A percentile compares a stretch with the other conserved stretches of the same genome.
Evolutionary conservation across 2,888 invertebrate genomes (phyloP).

Genomic region (Melieria crassipennis): DNA sequence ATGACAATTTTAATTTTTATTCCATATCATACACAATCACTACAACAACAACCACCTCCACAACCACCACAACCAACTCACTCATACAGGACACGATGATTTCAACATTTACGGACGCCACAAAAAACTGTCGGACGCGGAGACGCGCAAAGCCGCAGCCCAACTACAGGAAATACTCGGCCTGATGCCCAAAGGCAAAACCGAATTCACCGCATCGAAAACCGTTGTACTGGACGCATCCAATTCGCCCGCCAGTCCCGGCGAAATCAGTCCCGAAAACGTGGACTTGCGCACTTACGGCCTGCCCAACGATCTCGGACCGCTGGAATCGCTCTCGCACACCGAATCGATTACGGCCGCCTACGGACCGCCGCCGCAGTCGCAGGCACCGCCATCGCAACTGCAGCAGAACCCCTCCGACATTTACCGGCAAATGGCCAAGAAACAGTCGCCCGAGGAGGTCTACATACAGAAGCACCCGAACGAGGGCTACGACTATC

Average conservation of each 20-base stretch:
- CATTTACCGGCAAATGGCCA: slow-evolving; percentile 61
- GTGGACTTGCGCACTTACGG: slow-evolving; percentile 48
- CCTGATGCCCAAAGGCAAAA: slow-evolving; percentile 59
- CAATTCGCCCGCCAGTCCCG: slow-evolving; percentile 10
- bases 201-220: slow-evolving; percentile 59
- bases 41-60: slow-evolving; percentile 22
- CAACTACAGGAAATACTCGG: slow-evolving; percentile 62
- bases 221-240: slow-evolving; percentile 55
- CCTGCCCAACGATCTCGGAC: slow-evolving; percentile 54
- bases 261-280: slow-evolving; percentile 49
- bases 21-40: slow-evolving; percentile 50
- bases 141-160: slow-evolving; percentile 58
- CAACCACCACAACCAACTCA: slow-evolving; percentile 30
- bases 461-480: slow-evolving; percentile 59
- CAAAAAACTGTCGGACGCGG: slow-evolving; percentile 58
- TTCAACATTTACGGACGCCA: slow-evolving; percentile 63
- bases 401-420: slow-evolving; percentile 52
- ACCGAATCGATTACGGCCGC: slow-evolving; percentile 63
- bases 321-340: slow-evolving; percentile 60
- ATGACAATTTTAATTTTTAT: slow-evolving; percentile 43
- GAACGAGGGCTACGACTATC: slow-evolving; percentile 58
- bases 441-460: slow-evolving; percentile 56
- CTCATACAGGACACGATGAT: slow-evolving; percentile 42
- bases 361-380: slow-evolving; percentile 49
- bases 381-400: slow-evolving; percentile 6